A percentile compares a stretch with the other conserved stretches of the same genome.
phyloP scores from a whole-genome alignment of 1,140 invertebrate species.

The Drosophila pallidifrons region DNA sequence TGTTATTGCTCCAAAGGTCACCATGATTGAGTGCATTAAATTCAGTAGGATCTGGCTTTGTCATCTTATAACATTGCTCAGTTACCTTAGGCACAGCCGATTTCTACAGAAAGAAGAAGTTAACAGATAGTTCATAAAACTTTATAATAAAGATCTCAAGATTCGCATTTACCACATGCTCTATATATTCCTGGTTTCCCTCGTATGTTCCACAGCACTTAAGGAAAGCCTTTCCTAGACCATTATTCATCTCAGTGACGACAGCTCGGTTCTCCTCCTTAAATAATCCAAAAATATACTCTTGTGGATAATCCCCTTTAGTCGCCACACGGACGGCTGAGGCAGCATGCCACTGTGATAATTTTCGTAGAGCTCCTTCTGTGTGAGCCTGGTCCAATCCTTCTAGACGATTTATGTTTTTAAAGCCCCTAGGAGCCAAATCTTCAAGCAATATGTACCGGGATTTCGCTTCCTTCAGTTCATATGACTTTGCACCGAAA shows the following conservation, averaged over 20 bases:
- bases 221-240: slow-evolving; percentile 34
- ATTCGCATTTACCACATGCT: slow-evolving; percentile 48
- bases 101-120: not conserved
- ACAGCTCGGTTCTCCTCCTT: slow-evolving; percentile 46
- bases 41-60: slow-evolving; percentile 75
- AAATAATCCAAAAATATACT: slow-evolving; percentile 44
- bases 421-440: slow-evolving; percentile 81
- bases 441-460: slow-evolving; percentile 86
- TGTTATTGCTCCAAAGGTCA: slow-evolving; percentile 86
- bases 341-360: slow-evolving; percentile 87
- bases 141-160: not conserved
- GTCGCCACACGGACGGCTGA: slow-evolving; percentile 85
- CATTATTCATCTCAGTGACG: slow-evolving; percentile 42
- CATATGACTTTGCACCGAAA: slow-evolving; percentile 60
- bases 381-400: slow-evolving; percentile 86
- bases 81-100: slow-evolving; percentile 6
- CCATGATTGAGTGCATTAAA: slow-evolving; percentile 89
- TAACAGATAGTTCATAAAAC: not conserved
- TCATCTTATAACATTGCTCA: slow-evolving; percentile 45
- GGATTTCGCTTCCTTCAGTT: slow-evolving; percentile 41
- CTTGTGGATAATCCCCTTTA: slow-evolving; percentile 74
- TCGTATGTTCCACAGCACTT: slow-evolving; percentile 49
- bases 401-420: slow-evolving; percentile 86
- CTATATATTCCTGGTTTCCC: slow-evolving; percentile 49
- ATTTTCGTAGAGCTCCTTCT: slow-evolving; percentile 84